These are phyloP conservation scores for Podarcis raffonei DNA, from an alignment of 2,113 vertebrate species.

Conservation along the genomic window DNA sequence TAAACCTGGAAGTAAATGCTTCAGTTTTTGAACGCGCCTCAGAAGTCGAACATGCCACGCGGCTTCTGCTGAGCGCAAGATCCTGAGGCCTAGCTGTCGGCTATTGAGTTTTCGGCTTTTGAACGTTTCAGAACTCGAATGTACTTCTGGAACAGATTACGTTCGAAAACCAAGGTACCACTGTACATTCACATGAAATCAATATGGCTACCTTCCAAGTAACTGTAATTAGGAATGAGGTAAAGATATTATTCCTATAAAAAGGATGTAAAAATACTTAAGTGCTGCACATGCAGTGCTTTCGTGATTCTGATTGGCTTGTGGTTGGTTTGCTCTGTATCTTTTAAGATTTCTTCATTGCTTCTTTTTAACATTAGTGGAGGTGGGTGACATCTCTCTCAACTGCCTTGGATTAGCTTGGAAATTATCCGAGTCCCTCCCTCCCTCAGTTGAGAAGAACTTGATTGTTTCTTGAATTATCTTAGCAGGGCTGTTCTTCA, in stretches of 20 bases:
- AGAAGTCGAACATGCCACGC: no score
- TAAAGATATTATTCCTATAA: conserved; percentile 34
- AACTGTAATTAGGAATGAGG: neutral
- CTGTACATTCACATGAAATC: neutral
- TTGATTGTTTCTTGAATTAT: neutral
- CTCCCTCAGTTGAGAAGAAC: neutral
- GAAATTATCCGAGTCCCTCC: neutral
- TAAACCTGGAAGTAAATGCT: no score
- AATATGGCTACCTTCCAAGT: neutral
- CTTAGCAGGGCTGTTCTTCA: neutral
- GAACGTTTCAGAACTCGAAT: no score
- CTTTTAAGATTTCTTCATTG: neutral
- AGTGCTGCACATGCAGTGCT: conserved; percentile 62
- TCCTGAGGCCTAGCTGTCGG: no score
- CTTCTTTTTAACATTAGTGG: neutral
- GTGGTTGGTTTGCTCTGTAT: neutral
- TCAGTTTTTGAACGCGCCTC: no score
- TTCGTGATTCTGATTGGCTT: conserved; percentile 26
- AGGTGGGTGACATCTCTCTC: neutral
- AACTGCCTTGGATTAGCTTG: neutral
- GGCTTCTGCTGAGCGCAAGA: no score
- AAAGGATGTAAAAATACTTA: conserved; percentile 68
- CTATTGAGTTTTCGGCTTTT: no score
- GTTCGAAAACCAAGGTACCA: no score
- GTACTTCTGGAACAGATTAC: no score